phyloP scores from a whole-genome alignment of 1,140 invertebrate genomes.

The Danaus plexippus region DNA sequence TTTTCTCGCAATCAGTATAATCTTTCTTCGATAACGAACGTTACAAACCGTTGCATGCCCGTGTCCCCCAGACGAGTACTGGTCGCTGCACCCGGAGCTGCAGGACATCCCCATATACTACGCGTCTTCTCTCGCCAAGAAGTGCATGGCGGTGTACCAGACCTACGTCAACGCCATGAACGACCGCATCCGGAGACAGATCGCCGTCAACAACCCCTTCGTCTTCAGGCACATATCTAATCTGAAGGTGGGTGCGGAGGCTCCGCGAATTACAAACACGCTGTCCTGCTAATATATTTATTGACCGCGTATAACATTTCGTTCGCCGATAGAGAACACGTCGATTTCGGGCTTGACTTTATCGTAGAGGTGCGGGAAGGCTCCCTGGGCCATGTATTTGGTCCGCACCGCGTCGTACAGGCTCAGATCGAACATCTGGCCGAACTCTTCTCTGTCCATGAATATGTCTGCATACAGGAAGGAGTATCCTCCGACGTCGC shows the following conservation, averaged over 20 bases:
- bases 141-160: slow-evolving; percentile 99
- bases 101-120: slow-evolving; percentile 99
- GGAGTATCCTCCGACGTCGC: slow-evolving; percentile 78
- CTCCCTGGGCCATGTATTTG: slow-evolving; percentile 75
- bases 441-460: slow-evolving; percentile 87
- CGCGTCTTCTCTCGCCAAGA: slow-evolving; percentile 98
- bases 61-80: slow-evolving; percentile 89
- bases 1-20: no score
- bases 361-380: slow-evolving; percentile 88
- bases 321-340: slow-evolving; percentile 76
- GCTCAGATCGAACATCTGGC: slow-evolving; percentile 85
- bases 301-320: slow-evolving; percentile 36
- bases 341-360: slow-evolving; percentile 85
- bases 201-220: slow-evolving; percentile 98
- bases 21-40: not conserved
- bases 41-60: not conserved
- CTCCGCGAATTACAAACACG: not conserved
- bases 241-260: slow-evolving; percentile 81
- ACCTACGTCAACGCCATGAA: slow-evolving; percentile 99
- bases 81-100: slow-evolving; percentile 97
- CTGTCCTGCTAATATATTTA: not conserved
- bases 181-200: slow-evolving; percentile 95
- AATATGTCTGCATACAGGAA: slow-evolving; percentile 82
- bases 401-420: slow-evolving; percentile 82
- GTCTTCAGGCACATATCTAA: slow-evolving; percentile 99